Evolutionary conservation across 2,797 vertebrate species (phyloP).

Genomic region (Delichon dasypus): DNA sequence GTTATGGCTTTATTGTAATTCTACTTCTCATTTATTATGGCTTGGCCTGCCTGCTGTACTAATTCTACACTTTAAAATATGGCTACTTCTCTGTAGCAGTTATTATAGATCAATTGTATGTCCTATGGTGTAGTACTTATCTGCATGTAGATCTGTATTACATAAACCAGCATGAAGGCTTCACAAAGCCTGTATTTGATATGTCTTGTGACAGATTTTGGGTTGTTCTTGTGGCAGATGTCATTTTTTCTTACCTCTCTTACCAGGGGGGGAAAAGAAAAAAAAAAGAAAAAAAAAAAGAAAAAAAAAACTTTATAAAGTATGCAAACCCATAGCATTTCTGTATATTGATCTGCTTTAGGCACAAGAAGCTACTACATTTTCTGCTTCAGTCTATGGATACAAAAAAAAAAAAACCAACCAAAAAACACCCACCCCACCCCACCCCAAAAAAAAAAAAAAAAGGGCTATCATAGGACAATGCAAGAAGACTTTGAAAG

Average conservation of each 20-base stretch:
- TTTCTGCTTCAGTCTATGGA: not conserved
- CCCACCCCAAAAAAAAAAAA: too few relatives aligned
- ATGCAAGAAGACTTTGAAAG: not conserved
- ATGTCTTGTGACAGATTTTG: not conserved
- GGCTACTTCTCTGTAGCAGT: slow-evolving; percentile 1
- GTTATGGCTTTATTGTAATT: not conserved
- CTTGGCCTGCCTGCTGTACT: not conserved
- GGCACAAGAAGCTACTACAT: not conserved
- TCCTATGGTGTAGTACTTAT: not conserved
- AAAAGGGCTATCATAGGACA: not conserved
- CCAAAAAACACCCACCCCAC: too few relatives aligned
- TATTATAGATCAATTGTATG: not conserved
- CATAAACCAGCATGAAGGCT: not conserved
- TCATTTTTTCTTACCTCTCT: not conserved
- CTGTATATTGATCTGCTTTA: not conserved
- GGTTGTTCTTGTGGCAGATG: not conserved
- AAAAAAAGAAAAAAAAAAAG: not conserved
- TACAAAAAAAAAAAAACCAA: too few relatives aligned
- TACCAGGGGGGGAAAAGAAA: not conserved
- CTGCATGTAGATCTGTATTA: not conserved
- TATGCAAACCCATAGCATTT: not conserved
- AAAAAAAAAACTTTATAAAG: not conserved
- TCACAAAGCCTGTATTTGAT: not conserved
- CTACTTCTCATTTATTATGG: slow-evolving; percentile 27
- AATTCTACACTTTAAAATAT: slow-evolving; percentile 35